phyloP scores from a whole-genome alignment of 1,140 invertebrate genomes.

The Drosophila sp. region DNA sequence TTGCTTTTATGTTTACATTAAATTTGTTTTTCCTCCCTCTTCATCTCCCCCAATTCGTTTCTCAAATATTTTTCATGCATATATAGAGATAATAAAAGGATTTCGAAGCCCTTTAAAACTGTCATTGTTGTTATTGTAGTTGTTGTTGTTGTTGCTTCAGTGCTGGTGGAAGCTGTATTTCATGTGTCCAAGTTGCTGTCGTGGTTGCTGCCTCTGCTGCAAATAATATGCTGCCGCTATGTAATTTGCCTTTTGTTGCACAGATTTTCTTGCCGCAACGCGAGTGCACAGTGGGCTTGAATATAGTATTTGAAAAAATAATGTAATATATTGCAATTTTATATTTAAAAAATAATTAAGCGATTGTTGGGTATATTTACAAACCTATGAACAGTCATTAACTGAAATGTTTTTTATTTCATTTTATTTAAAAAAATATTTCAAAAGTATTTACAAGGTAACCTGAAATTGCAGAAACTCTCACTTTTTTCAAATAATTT shows the following conservation, averaged over 20 bases:
- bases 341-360: too few relatives aligned
- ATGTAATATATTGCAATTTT: too few relatives aligned
- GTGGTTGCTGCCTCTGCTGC: slow-evolving; percentile 44
- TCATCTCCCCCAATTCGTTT: not conserved
- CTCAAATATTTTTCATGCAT: slow-evolving; percentile 37
- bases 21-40: slow-evolving; percentile 42
- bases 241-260: slow-evolving; percentile 69
- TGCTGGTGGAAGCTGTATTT: slow-evolving; percentile 41
- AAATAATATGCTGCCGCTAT: slow-evolving; percentile 66
- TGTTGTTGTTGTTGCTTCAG: slow-evolving; percentile 17
- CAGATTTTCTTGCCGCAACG: slow-evolving; percentile 50
- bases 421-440: too few relatives aligned
- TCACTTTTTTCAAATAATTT: too few relatives aligned
- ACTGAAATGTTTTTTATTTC: too few relatives aligned
- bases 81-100: slow-evolving; percentile 57
- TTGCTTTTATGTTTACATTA: slow-evolving; percentile 78
- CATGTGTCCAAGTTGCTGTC: slow-evolving; percentile 49
- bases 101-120: slow-evolving; percentile 47
- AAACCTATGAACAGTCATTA: too few relatives aligned
- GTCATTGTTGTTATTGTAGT: slow-evolving; percentile 16
- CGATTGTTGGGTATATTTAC: too few relatives aligned
- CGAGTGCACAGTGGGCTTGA: slow-evolving; percentile 27
- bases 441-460: too few relatives aligned
- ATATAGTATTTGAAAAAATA: too few relatives aligned
- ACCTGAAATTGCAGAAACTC: too few relatives aligned